Conservation (phyloP, 2,113 vertebrate species). For the Zosterops hypoxanthus region DNA sequence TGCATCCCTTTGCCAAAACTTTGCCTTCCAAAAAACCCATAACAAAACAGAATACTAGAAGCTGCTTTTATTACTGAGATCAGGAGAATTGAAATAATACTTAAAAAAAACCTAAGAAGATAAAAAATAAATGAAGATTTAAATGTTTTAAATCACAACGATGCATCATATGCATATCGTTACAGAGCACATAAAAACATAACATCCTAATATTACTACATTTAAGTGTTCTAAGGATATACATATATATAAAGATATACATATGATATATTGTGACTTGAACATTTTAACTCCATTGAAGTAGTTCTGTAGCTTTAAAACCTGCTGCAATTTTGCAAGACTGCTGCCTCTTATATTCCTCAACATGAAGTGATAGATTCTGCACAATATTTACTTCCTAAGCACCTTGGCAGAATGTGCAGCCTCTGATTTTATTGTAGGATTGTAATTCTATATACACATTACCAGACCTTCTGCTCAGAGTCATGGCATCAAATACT, state of each 20-base stretch:
- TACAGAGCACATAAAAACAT: neutral
- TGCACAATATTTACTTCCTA: constrained; percentile 1
- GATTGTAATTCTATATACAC: neutral
- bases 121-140: neutral
- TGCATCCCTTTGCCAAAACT: neutral
- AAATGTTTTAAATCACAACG: neutral
- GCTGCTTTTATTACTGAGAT: neutral
- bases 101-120: neutral
- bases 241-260: neutral
- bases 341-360: neutral
- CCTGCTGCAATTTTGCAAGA: neutral
- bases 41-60: neutral
- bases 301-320: neutral
- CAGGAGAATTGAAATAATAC: neutral
- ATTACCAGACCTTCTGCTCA: neutral
- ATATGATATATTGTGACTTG: neutral
- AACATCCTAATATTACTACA: neutral
- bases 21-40: neutral
- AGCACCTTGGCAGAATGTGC: neutral
- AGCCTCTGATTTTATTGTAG: neutral
- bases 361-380: constrained; percentile 1
- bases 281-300: neutral
- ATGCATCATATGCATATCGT: neutral
- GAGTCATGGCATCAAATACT: neutral
- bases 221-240: neutral